phyloP scores from a whole-genome alignment of 2,888 invertebrate genomes.

The Zhuqinia jingwanae region DNA sequence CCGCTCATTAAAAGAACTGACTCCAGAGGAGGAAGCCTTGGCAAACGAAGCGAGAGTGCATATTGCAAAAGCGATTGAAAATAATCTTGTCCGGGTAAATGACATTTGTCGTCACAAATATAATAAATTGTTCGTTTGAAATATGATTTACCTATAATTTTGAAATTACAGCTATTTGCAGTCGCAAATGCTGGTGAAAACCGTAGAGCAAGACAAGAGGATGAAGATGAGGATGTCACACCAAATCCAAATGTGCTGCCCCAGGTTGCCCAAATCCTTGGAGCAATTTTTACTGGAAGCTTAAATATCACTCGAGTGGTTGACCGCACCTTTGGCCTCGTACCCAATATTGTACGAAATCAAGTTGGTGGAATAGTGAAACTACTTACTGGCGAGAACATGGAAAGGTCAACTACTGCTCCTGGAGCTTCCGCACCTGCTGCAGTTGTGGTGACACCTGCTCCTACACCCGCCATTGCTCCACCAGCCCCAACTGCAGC shows the following conservation, averaged over 20 bases:
- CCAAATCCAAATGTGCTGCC: slow-evolving; percentile 78
- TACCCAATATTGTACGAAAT: slow-evolving; percentile 75
- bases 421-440: slow-evolving; percentile 1
- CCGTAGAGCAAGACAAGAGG: slow-evolving; percentile 69
- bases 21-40: slow-evolving; percentile 73
- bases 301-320: slow-evolving; percentile 77
- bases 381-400: slow-evolving; percentile 73
- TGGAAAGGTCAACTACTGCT: background rate
- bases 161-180: slow-evolving; percentile 76
- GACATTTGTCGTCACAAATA: too few species aligned
- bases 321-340: slow-evolving; percentile 76
- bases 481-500: background rate
- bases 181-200: slow-evolving; percentile 67
- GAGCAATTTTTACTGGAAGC: slow-evolving; percentile 78
- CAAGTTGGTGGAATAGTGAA: slow-evolving; percentile 78
- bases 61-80: slow-evolving; percentile 77
- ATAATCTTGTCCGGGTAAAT: slow-evolving; percentile 77
- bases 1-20: slow-evolving; percentile 58
- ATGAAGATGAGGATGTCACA: slow-evolving; percentile 66
- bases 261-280: slow-evolving; percentile 78
- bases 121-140: background rate
- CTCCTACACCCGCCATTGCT: background rate
- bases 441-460: background rate
- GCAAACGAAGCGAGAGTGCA: slow-evolving; percentile 76
- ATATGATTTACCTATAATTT: background rate